These are phyloP conservation scores for Clupea harengus DNA, from an alignment of 2,113 vertebrate genomes.

Conservation along the genomic window DNA sequence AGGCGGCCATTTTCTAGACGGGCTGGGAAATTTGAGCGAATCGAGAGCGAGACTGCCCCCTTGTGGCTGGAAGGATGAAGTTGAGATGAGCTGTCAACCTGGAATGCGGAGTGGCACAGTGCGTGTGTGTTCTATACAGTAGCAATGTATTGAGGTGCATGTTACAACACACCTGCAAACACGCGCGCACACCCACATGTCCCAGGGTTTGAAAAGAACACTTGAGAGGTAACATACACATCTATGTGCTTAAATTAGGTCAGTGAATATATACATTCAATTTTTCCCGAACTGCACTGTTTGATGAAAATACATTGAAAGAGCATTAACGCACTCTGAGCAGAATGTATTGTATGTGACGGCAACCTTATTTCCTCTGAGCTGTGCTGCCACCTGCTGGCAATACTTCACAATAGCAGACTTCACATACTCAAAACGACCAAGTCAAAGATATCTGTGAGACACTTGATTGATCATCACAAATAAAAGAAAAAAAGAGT, in stretches of 20 bases:
- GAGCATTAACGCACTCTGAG: too few species aligned
- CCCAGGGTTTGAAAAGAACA: too few species aligned
- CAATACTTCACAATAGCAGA: neutral
- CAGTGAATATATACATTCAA: too few species aligned
- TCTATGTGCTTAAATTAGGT: too few species aligned
- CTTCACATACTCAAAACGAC: neutral
- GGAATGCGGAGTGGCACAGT: neutral
- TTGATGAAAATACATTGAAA: too few species aligned
- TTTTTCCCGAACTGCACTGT: too few species aligned
- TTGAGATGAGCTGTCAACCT: neutral
- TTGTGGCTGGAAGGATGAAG: neutral
- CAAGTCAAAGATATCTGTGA: neutral
- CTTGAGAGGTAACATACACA: too few species aligned
- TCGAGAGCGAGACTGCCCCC: constrained; percentile 14
- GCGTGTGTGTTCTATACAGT: neutral
- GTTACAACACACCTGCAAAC: neutral
- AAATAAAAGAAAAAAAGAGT: too few species aligned
- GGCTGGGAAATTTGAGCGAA: neutral
- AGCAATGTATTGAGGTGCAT: neutral
- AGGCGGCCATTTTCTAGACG: constrained; percentile 41
- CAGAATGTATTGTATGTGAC: neutral
- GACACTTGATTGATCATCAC: too few species aligned
- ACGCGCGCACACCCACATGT: neutral
- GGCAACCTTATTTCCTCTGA: neutral
- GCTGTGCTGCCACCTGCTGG: neutral